A percentile compares a stretch with the other conserved stretches of the same genome.
Evolutionary conservation across 2,113 vertebrate genomes (phyloP).

Genomic region (Atlantisia rogersi): DNA sequence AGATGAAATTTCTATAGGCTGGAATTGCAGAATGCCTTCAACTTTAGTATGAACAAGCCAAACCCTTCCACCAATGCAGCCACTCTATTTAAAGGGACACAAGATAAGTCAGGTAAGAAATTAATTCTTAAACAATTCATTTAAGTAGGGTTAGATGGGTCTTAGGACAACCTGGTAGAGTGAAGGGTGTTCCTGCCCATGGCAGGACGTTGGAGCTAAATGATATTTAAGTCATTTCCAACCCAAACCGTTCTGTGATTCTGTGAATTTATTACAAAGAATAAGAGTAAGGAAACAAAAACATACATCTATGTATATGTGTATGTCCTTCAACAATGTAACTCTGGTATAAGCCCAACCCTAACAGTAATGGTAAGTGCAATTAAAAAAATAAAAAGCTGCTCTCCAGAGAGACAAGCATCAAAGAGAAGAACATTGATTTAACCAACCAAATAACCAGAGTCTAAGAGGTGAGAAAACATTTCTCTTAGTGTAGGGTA

Average conservation of each 20-base stretch:
- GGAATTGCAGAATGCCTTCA: background rate
- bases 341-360: background rate
- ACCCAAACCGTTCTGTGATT: background rate
- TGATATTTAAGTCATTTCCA: background rate
- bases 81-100: background rate
- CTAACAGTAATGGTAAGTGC: background rate
- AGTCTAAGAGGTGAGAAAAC: background rate
- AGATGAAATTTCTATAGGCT: background rate
- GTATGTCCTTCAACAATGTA: accelerated
- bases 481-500: background rate
- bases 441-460: background rate
- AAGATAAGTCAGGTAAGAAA: background rate
- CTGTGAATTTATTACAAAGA: background rate
- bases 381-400: background rate
- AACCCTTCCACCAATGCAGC: background rate
- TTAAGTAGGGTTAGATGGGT: background rate
- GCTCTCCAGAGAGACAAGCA: background rate
- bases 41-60: background rate
- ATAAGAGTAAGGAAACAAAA: background rate
- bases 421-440: background rate
- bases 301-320: background rate
- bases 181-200: accelerated
- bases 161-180: background rate
- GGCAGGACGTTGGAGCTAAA: accelerated
- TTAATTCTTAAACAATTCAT: background rate